Evolutionary conservation across 2,888 invertebrate genomes (phyloP), one percentile per base, ranked within the genome.

Genomic region (Pterostichus niger): DNA sequence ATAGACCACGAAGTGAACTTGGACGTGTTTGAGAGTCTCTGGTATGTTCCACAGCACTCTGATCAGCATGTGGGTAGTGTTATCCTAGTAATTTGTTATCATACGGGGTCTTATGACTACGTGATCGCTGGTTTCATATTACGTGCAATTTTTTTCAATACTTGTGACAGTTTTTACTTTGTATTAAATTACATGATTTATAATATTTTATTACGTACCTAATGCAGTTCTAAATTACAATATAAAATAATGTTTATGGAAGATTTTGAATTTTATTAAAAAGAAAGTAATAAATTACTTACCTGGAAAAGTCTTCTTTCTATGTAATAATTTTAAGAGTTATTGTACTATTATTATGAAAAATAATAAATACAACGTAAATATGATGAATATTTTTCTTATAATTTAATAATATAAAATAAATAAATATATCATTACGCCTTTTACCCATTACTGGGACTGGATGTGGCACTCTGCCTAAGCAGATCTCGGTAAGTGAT

Each of bases 1-100:
- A 24, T 3, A 3, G 24, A 3, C 24, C 24, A n/a, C 5, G n/a
- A n/a, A 49, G n/a, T 49, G 5, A 49, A 49, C 49, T 49, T 49
- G 1, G 5, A 40, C 6, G 2, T 40, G 40, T 40, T 49, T 49
- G 49, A 5, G 49, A 49, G n/a, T 0, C 49, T 1, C 49, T n/a
- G 49, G 10, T 10, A 5, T n/a, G 5, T 13, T 0, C n/a, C 5
- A 0, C 49, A 49, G 13, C 13, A 49, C 5, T 0, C 49, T 49
- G 49, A 49, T 49, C 49, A 49, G 49, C 49, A 49, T 49, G 49
- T 11, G n/a, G 49, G n/a, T 49, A 49, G 49, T 49, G 49, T 49
- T 49, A 11, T 49, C 49, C 49, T 13, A 11, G 49, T 49, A n/a
- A 49, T 49, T 49, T 49, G 49, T 49, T 49, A 49, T n/a, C 49